phyloP scores from a whole-genome alignment of 1,140 invertebrate species.

The Galleria mellonella region DNA sequence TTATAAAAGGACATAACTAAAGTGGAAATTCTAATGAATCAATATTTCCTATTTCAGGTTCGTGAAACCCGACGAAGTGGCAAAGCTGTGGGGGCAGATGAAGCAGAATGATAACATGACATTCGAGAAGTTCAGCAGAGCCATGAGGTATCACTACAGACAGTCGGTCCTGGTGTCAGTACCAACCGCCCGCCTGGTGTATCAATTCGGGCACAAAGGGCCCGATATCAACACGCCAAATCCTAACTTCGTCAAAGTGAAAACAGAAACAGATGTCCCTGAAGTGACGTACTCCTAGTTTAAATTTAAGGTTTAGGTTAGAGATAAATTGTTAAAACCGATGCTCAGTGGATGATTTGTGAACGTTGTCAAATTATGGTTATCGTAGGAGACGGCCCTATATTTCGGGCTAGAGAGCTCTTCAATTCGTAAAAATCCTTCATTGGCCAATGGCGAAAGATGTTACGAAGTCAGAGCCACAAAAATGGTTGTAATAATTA shows the following conservation, averaged over 20 bases:
- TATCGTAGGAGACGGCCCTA: too few relatives aligned
- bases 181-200: constrained; percentile 86
- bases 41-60: constrained; percentile 76
- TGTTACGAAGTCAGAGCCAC: too few relatives aligned
- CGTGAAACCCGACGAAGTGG: constrained; percentile 92
- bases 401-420: too few relatives aligned
- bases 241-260: constrained; percentile 77
- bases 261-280: constrained; percentile 40
- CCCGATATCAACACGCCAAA: constrained; percentile 83
- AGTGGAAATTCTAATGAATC: too few relatives aligned
- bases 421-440: too few relatives aligned
- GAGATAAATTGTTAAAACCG: constrained; percentile 13
- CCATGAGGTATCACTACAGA: constrained; percentile 96
- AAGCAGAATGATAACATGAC: constrained; percentile 95
- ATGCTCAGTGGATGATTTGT: constrained; percentile 7
- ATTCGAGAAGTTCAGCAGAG: constrained; percentile 94
- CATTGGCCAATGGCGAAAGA: too few relatives aligned
- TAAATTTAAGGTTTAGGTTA: constrained; percentile 14
- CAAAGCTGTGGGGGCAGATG: constrained; percentile 89
- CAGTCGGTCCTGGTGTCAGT: constrained; percentile 87
- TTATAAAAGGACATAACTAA: too few relatives aligned
- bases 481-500: too few relatives aligned
- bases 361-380: too few relatives aligned
- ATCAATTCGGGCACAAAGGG: constrained; percentile 89
- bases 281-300: constrained; percentile 47